Conservation (phyloP, 1,140 invertebrate genomes). For the Copidosoma floridanum region DNA sequence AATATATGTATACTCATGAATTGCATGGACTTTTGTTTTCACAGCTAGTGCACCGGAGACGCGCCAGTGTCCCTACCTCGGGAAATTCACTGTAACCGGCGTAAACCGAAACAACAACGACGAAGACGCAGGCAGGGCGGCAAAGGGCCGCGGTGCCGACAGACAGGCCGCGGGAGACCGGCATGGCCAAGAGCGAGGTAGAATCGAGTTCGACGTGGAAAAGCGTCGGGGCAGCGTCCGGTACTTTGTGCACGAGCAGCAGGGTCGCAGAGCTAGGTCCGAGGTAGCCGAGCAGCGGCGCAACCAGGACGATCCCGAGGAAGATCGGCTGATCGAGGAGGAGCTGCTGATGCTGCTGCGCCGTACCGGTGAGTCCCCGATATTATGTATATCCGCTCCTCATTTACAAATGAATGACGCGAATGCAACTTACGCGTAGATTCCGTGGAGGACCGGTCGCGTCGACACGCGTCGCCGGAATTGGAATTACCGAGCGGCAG, state of each 20-base stretch:
- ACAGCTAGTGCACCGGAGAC: slow-evolving; percentile 66
- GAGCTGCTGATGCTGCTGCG: too few species aligned
- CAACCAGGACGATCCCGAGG: neutral
- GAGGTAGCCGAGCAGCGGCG: neutral
- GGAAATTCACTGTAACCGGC: slow-evolving; percentile 67
- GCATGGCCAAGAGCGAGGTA: slow-evolving; percentile 44
- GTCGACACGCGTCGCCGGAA: too few species aligned
- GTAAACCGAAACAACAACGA: slow-evolving; percentile 42
- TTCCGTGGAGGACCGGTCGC: neutral
- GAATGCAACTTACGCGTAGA: too few species aligned
- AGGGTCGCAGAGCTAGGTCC: slow-evolving; percentile 38
- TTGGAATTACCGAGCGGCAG: too few species aligned
- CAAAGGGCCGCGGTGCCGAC: slow-evolving; percentile 35
- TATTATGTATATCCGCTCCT: too few species aligned
- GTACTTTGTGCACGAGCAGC: slow-evolving; percentile 42
- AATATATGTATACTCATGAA: too few species aligned
- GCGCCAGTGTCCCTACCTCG: slow-evolving; percentile 67
- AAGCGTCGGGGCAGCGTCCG: slow-evolving; percentile 50
- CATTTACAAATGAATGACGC: too few species aligned
- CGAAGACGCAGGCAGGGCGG: slow-evolving; percentile 54
- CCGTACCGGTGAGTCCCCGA: too few species aligned
- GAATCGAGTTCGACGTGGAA: slow-evolving; percentile 47
- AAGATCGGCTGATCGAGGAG: neutral
- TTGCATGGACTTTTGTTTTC: slow-evolving; percentile 37
- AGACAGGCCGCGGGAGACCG: slow-evolving; percentile 44